A percentile compares a stretch with the other conserved stretches of the same genome.
phyloP scores from a whole-genome alignment of 2,888 invertebrate species.

The Brachypalpus laphriformis region DNA sequence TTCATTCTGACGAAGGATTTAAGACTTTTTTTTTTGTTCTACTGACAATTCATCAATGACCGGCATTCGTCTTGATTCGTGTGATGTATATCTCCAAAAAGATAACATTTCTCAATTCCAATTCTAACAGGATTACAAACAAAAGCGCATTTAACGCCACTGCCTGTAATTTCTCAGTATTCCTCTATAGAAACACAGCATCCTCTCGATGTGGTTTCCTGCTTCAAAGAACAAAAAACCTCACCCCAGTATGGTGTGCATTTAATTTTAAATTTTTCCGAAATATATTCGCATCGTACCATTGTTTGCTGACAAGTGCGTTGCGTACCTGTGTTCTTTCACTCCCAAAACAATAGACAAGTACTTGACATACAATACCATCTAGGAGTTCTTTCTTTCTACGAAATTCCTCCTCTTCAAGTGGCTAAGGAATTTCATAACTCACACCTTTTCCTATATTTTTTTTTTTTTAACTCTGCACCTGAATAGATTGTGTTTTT shows the following conservation, averaged over 20 bases:
- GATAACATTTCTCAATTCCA: slow-evolving; percentile 28
- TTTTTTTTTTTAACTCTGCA: neutral
- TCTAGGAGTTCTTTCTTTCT: slow-evolving; percentile 10
- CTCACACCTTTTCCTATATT: slow-evolving; percentile 45
- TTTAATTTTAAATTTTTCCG: slow-evolving; percentile 62
- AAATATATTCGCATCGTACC: slow-evolving; percentile 63
- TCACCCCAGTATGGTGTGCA: slow-evolving; percentile 24
- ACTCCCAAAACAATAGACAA: slow-evolving; percentile 32
- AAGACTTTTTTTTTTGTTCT: no score
- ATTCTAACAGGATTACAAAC: slow-evolving; percentile 60
- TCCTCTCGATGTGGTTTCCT: slow-evolving; percentile 61
- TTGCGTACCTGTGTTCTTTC: slow-evolving; percentile 55
- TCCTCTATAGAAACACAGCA: slow-evolving; percentile 19
- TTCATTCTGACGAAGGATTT: neutral
- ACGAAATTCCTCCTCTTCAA: slow-evolving; percentile 46
- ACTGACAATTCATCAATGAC: slow-evolving; percentile 13
- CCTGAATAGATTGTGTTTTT: slow-evolving; percentile 9
- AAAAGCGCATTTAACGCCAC: slow-evolving; percentile 67
- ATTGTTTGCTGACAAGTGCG: slow-evolving; percentile 52
- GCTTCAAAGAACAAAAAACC: slow-evolving; percentile 20
- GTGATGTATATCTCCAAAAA: neutral
- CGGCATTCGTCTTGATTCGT: neutral
- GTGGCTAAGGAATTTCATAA: slow-evolving; percentile 37
- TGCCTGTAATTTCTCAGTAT: slow-evolving; percentile 42
- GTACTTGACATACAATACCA: slow-evolving; percentile 59